A percentile compares a stretch with the other conserved stretches of the same genome.
Conservation (phyloP, 2,113 vertebrate genomes). For the Vidua macroura region DNA sequence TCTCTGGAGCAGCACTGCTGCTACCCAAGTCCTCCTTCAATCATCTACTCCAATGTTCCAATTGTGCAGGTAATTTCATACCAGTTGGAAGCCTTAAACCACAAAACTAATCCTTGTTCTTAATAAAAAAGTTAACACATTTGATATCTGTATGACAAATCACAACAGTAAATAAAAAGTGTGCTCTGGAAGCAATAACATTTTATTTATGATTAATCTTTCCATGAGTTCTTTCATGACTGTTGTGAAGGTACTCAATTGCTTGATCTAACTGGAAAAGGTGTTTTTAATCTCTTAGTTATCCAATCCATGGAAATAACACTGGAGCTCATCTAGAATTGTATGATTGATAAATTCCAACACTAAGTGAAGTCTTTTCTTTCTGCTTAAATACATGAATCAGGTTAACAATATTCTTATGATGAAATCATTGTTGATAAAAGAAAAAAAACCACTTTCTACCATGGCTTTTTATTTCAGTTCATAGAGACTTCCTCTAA, state of each 20-base stretch:
- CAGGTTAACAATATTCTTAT: conserved; percentile 68
- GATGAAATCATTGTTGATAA: conserved; percentile 58
- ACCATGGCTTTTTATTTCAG: conserved; percentile 5
- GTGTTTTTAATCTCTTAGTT: conserved; percentile 65
- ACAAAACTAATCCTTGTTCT: not conserved
- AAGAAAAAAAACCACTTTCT: conserved; percentile 9
- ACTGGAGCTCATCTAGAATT: conserved; percentile 66
- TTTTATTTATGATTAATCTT: not conserved
- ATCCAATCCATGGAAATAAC: conserved; percentile 52
- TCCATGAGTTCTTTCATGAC: conserved; percentile 48
- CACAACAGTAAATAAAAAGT: not conserved
- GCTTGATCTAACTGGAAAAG: conserved; percentile 68
- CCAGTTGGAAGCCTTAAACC: not conserved
- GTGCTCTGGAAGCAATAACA: not conserved
- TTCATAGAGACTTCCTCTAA: not conserved
- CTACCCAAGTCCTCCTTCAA: not conserved
- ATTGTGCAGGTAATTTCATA: not conserved
- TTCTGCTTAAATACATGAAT: conserved; percentile 66
- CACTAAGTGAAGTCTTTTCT: conserved; percentile 62
- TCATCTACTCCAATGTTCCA: not conserved
- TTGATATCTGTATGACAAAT: not conserved
- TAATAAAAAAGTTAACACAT: not conserved
- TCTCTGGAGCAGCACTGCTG: not conserved
- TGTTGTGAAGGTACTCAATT: conserved; percentile 59
- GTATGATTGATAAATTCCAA: conserved; percentile 72